phyloP scores from a whole-genome alignment of 2,797 vertebrate species.

The Pseudochirops cupreus region DNA sequence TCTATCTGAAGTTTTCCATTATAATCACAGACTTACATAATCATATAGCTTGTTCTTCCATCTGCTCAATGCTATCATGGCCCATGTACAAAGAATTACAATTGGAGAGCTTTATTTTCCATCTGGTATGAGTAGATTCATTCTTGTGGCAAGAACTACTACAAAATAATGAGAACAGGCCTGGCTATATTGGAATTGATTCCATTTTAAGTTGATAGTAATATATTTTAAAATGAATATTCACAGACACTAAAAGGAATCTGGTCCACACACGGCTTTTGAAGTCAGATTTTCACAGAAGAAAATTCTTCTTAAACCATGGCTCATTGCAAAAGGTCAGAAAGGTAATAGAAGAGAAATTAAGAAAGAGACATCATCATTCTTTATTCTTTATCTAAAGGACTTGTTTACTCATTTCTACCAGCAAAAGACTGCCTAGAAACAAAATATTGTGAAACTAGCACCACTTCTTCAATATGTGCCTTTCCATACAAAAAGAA shows the following conservation, averaged over 20 bases:
- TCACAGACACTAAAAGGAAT: conserved; percentile 14
- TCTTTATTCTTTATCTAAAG: neutral
- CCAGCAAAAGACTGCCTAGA: neutral
- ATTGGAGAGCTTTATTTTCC: conserved; percentile 71
- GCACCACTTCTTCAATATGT: neutral
- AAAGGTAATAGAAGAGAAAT: neutral
- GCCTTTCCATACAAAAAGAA: neutral
- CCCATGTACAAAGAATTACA: conserved; percentile 67
- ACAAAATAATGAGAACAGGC: conserved; percentile 50
- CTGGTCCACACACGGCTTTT: conserved; percentile 50
- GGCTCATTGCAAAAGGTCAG: neutral
- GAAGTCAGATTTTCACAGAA: conserved; percentile 55
- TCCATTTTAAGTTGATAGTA: conserved; percentile 59
- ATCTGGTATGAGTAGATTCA: conserved; percentile 74
- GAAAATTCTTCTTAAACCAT: conserved; percentile 45
- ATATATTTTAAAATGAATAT: conserved; percentile 1
- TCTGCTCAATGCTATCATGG: conserved; percentile 67
- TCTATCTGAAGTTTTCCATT: conserved; percentile 11
- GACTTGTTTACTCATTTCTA: neutral
- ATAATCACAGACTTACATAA: conserved; percentile 61
- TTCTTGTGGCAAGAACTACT: conserved; percentile 6
- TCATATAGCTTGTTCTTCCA: conserved; percentile 51
- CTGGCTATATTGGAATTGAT: conserved; percentile 60
- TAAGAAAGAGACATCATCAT: neutral
- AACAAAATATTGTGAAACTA: neutral